These are phyloP conservation scores for Cyanistes caeruleus DNA, from an alignment of 2,113 vertebrate genomes.

Conservation along the genomic window DNA sequence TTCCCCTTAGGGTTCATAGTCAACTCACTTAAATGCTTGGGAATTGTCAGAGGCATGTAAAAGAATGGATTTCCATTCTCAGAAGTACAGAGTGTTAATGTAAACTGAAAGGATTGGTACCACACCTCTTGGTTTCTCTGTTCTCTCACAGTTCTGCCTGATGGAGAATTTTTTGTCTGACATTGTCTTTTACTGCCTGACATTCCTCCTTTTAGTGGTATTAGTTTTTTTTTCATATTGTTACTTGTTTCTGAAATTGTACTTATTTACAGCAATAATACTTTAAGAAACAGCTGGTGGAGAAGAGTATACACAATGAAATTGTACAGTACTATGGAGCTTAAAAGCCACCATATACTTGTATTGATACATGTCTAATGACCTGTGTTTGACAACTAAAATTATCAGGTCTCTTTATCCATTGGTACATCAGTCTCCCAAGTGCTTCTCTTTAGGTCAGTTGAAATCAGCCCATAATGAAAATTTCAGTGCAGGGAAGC, in stretches of 20 bases:
- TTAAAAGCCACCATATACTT: not conserved
- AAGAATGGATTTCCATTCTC: not conserved
- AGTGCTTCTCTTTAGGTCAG: not conserved
- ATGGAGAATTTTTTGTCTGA: not conserved
- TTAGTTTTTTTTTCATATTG: not conserved
- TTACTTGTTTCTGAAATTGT: not conserved
- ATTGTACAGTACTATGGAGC: not conserved
- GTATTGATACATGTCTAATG: not conserved
- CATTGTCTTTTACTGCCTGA: not conserved
- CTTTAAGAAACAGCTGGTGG: not conserved
- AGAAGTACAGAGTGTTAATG: not conserved
- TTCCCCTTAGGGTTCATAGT: not conserved
- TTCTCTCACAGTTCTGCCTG: not conserved
- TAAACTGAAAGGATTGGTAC: not conserved
- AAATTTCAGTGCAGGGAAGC: not conserved
- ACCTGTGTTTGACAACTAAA: not conserved
- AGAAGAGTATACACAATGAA: not conserved
- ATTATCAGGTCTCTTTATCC: not conserved
- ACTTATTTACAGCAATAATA: not conserved
- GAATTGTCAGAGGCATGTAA: not conserved
- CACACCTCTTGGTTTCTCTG: not conserved
- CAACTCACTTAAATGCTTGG: not conserved
- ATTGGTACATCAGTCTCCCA: not conserved
- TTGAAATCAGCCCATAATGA: not conserved
- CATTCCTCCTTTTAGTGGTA: not conserved